phyloP scores from a whole-genome alignment of 2,888 invertebrate species.

The Eristalis intricaria region DNA sequence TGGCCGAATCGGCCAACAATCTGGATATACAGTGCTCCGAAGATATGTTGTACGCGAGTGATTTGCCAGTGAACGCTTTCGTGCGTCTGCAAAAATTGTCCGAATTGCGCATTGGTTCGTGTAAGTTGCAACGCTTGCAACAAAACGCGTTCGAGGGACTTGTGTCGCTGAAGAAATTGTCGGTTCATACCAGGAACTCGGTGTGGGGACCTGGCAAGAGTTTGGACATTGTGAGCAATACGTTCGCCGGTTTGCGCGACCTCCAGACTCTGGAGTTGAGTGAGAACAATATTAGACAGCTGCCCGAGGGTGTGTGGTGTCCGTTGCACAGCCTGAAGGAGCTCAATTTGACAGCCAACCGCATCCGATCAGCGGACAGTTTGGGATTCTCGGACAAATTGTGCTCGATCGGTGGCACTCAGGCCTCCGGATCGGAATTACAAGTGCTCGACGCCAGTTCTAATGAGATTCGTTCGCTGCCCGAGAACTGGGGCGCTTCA shows the following conservation, averaged over 20 bases:
- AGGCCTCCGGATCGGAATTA: conserved; percentile 86
- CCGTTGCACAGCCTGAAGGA: conserved; percentile 89
- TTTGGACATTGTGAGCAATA: conserved; percentile 87
- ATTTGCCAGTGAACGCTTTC: conserved; percentile 87
- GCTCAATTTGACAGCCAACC: conserved; percentile 92
- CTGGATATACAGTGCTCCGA: conserved; percentile 90
- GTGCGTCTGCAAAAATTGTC: conserved; percentile 88
- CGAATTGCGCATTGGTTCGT: conserved; percentile 88
- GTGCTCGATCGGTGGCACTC: conserved; percentile 80
- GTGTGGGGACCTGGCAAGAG: conserved; percentile 90
- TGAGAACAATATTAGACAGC: conserved; percentile 90
- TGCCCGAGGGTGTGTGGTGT: conserved; percentile 91
- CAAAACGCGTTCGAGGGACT: conserved; percentile 91
- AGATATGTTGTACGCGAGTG: conserved; percentile 90
- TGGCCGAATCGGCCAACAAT: conserved; percentile 87
- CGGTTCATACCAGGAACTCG: conserved; percentile 89
- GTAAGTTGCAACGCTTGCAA: conserved; percentile 90
- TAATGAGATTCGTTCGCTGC: conserved; percentile 88
- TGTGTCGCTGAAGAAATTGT: conserved; percentile 88
- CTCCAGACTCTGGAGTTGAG: conserved; percentile 90
- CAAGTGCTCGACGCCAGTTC: conserved; percentile 90
- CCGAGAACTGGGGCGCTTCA: conserved; percentile 89
- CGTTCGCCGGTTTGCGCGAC: conserved; percentile 90
- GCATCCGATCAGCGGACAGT: conserved; percentile 89
- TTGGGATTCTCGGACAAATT: conserved; percentile 85